Percentiles rank a stretch among this genome's conserved stretches.
Conservation (phyloP, 37 sponge, comb jelly and placozoan species). For the Geodia barretti region DNA sequence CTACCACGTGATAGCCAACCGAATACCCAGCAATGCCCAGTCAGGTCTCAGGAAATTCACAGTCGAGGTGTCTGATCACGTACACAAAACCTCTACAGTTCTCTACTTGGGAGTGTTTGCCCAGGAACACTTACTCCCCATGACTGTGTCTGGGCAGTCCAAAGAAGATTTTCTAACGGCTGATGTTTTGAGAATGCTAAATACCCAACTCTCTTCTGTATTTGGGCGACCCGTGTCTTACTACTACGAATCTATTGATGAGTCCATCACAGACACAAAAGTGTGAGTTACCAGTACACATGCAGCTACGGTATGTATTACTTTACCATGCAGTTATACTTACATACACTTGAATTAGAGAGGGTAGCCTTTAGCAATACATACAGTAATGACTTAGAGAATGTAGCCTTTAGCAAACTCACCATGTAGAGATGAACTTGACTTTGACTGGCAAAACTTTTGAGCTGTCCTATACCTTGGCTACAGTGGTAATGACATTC, state of each 20-base stretch:
- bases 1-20: not conserved
- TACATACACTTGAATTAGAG: conserved; percentile 36
- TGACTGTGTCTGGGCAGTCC: not conserved
- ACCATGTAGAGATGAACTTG: no score
- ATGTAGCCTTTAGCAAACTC: no score
- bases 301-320: not conserved
- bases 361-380: no score
- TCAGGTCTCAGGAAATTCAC: conserved; percentile 6
- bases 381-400: no score
- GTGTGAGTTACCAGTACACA: conserved; percentile 8
- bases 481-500: not conserved
- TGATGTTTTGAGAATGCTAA: not conserved
- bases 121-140: not conserved
- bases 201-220: no score
- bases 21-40: conserved; percentile 1
- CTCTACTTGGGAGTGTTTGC: conserved; percentile 28
- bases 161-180: not conserved
- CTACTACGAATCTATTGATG: conserved; percentile 8
- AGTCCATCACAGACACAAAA: not conserved
- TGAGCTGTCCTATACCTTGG: no score
- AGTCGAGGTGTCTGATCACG: conserved; percentile 15
- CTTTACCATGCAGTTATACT: conserved; percentile 10
- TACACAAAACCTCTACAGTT: not conserved
- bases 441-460: no score
- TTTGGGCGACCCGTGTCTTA: not conserved